Conservation (phyloP, 2,113 vertebrate species). For the Ochotona curzoniae region DNA sequence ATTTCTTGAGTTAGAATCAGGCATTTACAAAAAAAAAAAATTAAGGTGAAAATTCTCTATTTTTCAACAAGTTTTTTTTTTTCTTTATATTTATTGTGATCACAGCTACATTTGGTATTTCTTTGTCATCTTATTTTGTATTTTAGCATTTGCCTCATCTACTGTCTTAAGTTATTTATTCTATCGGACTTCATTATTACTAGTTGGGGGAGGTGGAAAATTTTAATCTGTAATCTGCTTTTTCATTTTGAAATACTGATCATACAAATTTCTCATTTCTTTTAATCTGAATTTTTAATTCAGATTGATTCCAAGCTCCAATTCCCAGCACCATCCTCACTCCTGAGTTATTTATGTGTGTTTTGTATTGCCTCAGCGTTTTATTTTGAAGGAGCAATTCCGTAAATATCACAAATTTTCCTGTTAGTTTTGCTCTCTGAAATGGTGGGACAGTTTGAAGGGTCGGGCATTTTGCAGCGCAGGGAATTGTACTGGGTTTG, state of each 20-base stretch:
- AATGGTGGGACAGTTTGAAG: not conserved
- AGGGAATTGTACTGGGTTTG: not conserved
- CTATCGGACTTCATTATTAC: not conserved
- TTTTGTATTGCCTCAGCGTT: too few species aligned
- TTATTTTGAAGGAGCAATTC: too few species aligned
- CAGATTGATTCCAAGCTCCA: not conserved
- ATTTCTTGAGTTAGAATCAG: not conserved
- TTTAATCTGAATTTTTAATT: not conserved
- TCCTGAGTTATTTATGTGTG: too few species aligned
- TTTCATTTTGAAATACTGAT: not conserved
- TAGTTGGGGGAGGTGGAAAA: not conserved
- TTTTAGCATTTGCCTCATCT: not conserved
- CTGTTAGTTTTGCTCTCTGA: not conserved
- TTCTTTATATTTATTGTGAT: conserved; percentile 4
- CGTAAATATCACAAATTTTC: not conserved
- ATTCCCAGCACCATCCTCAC: too few species aligned
- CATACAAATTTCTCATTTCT: not conserved
- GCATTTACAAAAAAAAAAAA: not conserved
- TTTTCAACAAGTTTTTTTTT: not conserved
- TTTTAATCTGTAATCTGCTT: not conserved
- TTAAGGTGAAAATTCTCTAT: not conserved
- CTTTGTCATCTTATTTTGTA: not conserved
- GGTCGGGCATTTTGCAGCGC: not conserved
- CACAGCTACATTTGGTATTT: not conserved
- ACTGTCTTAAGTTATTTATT: not conserved